Base-by-base conservation (phyloP, 2,797 vertebrate genomes). In the Melanogrammus aeglefinus region DNA sequence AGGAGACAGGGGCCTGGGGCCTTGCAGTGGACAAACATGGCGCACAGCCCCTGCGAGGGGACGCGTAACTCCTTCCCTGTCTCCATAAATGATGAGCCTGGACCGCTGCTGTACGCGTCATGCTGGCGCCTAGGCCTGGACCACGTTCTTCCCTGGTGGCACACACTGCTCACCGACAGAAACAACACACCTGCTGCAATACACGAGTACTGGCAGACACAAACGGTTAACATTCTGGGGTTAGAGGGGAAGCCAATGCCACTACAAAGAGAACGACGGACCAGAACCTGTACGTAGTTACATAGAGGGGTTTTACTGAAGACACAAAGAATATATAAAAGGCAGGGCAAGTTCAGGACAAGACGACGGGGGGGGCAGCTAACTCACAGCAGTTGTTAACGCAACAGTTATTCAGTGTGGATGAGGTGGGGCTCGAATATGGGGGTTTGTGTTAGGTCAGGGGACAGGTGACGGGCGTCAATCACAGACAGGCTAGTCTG, bases 1-100 rank as follows among this genome's bases (percentile, higher is more conserved):
- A 99, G 86, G 97, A 98, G 38, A n/a, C 97, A 98, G n/a, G 93
- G 97, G 97, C 44, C 88, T 96, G 75, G 97, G 97, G n/a, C n/a
- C 70, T 91, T 99, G 3, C 97, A 99, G 86, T 99, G 97, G 97
- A 89, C 89, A 87, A 98, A 97, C 88, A 96, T 99, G 63, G 92
- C n/a, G 90, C 82, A 96, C n/a, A 99, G 97, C 97, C 96, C 4
- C 83, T 96, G 86, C 96, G 98, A 87, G 96, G 96, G 35, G 97
- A 99, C 2, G 94, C 96, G 90, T 99, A n/a, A 96, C 84, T 98
- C 95, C 80, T 97, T 99, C n/a, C 83, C 92, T 96, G 79, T 91
- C 84, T 97, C 97, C 72, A 95, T 99, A 85, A 86, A 97, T 99
- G 96, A 95, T 99, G 97, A 90, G 93, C 24, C 85, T 98, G 70